Evolutionary conservation across 2,888 invertebrate genomes (phyloP), one percentile per base, ranked within the genome.

Genomic region (Crossocerus cetratus): DNA sequence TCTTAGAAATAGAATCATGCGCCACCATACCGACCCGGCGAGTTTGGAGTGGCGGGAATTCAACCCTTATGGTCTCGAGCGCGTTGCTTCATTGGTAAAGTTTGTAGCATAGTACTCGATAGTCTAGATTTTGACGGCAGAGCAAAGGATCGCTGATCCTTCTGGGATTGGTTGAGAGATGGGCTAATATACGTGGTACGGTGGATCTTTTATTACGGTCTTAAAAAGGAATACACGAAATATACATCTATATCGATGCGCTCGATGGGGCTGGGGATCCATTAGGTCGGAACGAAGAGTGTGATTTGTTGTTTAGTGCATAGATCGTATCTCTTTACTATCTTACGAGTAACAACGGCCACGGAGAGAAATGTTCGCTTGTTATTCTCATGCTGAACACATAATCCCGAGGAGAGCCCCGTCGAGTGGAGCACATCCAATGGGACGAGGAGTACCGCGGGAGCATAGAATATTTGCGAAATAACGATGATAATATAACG

Each of bases 171-270:
- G 14, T 16, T 49, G 1, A n/a, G 1, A 16, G 49, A 11, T 16
- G 3, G 3, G 1, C 4, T 16, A 11, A 2, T 16, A 49, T 16
- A 16, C 22, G 32, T 18, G 62, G 53, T 66, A 72, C 62, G 53
- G 65, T 55, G 45, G 44, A 43, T 57, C 56, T 72, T 83, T 81
- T 83, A 83, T 83, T 84, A 72, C 74, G 78, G 79, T 73, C 65
- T 83, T 67, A 72, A 78, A 83, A 84, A 80, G 69, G 58, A 79
- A 81, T 83, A 84, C 84, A 84, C 76, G 83, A 83, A 81, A 80
- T 75, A 79, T 77, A 84, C 76, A 84, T 76, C 72, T 72, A 81
- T 73, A 74, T 56, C 57, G 18, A 65, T 22, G 69, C 69, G 64
- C 76, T 81, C 55, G 59, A 68, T 72, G 61, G 77, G 69, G 49